Evolutionary conservation across 2,113 vertebrate species (phyloP), one percentile per base, ranked within the genome.

Genomic region (Murina feae): DNA sequence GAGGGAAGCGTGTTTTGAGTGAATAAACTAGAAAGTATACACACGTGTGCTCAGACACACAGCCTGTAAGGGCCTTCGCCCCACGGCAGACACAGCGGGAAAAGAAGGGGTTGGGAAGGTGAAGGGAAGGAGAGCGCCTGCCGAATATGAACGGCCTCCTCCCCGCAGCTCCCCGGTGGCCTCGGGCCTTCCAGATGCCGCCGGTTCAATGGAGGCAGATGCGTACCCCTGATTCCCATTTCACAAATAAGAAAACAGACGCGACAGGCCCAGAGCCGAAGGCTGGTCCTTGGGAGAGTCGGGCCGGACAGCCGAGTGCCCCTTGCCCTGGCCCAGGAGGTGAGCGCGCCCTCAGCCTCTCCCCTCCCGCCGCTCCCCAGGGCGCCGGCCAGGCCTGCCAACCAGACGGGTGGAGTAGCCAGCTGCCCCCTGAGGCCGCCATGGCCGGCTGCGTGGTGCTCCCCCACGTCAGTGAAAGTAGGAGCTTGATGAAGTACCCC

Each of bases 401-500:
- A 1, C 21, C 47, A 79, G 74, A 68, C 63, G 42, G n/a, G 35
- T 66, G 72, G 68, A 65, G 13, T 65, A 42, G 92, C 68, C 66
- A 65, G 76, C 82, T 32, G 84, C 91, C 91, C 37, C 5, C 81
- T 6, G n/a, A 69, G 65, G 44, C 37, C 0, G 0, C 9, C 63
- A 2, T 13, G 28, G 20, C 80, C 6, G 21, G 25, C 25, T 23
- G 14, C 58, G 0, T 1, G 11, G 66, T 66, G 51, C 82, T 93
- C 49, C 71, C 71, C 74, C 44, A 37, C 11, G 18, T 90, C 66
- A 16, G 17, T 28, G 53, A 68, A n/a, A 84, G 30, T 28, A 6
- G 76, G 58, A 78, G 30, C 51, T 1, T 80, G 90, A 92, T 14
- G 91, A 90, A 97, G 94, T 66, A 51, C 71, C 94, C 86, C 96